phyloP scores from a whole-genome alignment of 2,113 vertebrate genomes.

The Daubentonia madagascariensis region DNA sequence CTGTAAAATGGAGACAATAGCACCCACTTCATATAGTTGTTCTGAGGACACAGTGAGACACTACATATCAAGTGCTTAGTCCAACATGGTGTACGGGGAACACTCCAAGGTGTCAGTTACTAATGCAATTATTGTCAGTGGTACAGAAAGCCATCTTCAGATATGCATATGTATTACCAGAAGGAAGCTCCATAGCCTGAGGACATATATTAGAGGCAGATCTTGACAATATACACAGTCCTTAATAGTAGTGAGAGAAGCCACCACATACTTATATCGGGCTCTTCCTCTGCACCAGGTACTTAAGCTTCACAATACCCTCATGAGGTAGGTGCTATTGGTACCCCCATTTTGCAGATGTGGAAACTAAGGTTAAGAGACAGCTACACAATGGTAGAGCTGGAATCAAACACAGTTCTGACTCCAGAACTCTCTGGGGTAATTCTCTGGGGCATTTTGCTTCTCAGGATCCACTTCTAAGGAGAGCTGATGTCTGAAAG shows the following conservation, averaged over 20 bases:
- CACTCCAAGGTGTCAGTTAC: background rate
- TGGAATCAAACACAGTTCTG: background rate
- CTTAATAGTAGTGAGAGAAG: background rate
- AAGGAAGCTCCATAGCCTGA: background rate
- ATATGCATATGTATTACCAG: background rate
- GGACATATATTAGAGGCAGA: background rate
- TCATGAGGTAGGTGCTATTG: background rate
- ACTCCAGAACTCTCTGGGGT: background rate
- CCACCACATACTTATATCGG: accelerated
- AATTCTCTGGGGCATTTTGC: background rate
- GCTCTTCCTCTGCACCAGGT: background rate
- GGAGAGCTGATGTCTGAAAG: background rate
- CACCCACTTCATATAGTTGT: accelerated
- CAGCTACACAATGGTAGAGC: background rate
- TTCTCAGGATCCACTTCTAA: background rate
- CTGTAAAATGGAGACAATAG: background rate
- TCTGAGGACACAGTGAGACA: background rate
- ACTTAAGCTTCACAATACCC: background rate
- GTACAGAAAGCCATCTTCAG: background rate
- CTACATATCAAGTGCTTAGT: background rate
- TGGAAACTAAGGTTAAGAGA: background rate
- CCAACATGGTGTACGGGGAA: background rate
- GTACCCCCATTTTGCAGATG: background rate
- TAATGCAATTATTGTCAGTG: background rate
- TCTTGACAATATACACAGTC: background rate